phyloP scores from a whole-genome alignment of 2,888 invertebrate genomes.

The Schizotus pectinicornis region DNA sequence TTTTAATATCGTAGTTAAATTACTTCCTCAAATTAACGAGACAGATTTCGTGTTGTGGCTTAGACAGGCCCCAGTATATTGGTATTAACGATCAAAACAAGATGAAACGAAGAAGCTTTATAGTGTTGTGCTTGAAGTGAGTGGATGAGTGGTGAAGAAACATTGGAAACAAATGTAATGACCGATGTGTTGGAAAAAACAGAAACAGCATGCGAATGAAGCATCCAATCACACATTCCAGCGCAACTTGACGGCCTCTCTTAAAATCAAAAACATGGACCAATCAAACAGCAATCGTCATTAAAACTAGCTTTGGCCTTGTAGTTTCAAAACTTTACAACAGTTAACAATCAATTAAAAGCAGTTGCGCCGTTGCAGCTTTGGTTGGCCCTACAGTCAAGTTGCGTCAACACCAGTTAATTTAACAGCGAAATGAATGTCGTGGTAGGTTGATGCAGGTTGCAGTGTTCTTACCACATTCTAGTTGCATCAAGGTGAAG shows the following conservation, averaged over 20 bases:
- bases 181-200: slow-evolving; percentile 36
- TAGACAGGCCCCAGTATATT: not conserved
- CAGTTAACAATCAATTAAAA: slow-evolving; percentile 10
- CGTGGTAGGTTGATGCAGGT: slow-evolving; percentile 40
- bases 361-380: not conserved
- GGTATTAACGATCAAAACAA: slow-evolving; percentile 12
- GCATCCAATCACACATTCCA: slow-evolving; percentile 45
- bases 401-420: too few species aligned
- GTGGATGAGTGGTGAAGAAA: slow-evolving; percentile 44
- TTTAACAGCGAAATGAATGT: slow-evolving; percentile 20
- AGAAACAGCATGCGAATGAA: slow-evolving; percentile 49
- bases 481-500: slow-evolving; percentile 60
- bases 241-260: slow-evolving; percentile 32
- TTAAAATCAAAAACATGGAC: not conserved
- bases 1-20: slow-evolving; percentile 8
- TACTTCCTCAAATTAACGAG: not conserved
- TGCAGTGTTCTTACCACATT: slow-evolving; percentile 60
- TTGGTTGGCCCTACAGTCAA: slow-evolving; percentile 18
- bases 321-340: slow-evolving; percentile 6
- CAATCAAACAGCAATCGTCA: not conserved
- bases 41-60: not conserved
- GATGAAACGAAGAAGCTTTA: slow-evolving; percentile 34
- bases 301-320: not conserved
- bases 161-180: slow-evolving; percentile 39
- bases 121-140: slow-evolving; percentile 43